Percentiles rank a stretch among this genome's conserved stretches.
These are phyloP conservation scores for Danio kyathit DNA, from an alignment of 2,797 vertebrate genomes.

Conservation along the genomic window DNA sequence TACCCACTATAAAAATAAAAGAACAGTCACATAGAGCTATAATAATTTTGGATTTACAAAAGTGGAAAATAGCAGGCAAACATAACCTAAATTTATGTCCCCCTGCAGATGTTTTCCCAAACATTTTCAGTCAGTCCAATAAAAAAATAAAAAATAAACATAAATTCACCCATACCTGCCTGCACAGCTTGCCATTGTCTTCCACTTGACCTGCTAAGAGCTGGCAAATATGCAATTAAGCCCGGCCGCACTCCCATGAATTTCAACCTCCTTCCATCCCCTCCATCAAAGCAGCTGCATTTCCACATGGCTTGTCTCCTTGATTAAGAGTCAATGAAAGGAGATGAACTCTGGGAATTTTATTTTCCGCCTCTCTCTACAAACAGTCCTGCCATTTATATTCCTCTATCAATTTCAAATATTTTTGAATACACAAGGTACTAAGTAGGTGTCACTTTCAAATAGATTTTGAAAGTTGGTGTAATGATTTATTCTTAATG, in stretches of 20 bases:
- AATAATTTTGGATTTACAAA: no score
- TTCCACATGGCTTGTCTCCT: constrained; percentile 66
- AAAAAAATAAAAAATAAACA: background rate
- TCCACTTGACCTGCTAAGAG: constrained; percentile 62
- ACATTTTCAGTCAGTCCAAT: constrained; percentile 14
- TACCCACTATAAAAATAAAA: no score
- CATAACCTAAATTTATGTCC: constrained; percentile 15
- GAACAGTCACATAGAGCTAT: no score
- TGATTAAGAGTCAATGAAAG: constrained; percentile 68
- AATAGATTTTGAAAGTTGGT: constrained; percentile 26
- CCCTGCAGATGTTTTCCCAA: constrained; percentile 42
- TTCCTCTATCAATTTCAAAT: constrained; percentile 56
- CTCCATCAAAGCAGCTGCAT: constrained; percentile 57
- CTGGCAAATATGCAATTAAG: constrained; percentile 65
- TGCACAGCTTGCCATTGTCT: constrained; percentile 57
- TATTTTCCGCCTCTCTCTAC: constrained; percentile 54
- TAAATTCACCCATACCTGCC: background rate
- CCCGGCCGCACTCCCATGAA: constrained; percentile 57
- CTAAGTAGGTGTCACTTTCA: constrained; percentile 21
- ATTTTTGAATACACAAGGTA: constrained; percentile 48
- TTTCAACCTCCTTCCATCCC: constrained; percentile 55
- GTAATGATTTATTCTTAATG: background rate
- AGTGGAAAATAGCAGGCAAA: constrained; percentile 4
- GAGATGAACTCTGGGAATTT: constrained; percentile 66
- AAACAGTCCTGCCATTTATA: constrained; percentile 54